Evolutionary conservation across 2,888 invertebrate genomes (phyloP), one percentile per base, ranked within the genome.

Genomic region (Agriopis marginaria): DNA sequence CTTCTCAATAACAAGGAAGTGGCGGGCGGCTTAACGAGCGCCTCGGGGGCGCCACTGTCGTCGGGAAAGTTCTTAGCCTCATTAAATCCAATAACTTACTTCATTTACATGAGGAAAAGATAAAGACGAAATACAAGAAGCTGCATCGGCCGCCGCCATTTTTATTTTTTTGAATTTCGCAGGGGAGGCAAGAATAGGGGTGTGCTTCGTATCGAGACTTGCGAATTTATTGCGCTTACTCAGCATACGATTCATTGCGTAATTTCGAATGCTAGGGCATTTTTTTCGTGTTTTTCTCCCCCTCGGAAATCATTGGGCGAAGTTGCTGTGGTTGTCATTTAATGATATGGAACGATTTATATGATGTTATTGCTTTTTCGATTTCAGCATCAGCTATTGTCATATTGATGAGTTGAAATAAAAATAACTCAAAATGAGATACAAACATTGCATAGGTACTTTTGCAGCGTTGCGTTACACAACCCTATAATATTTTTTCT

Each of bases 41-140:
- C 83, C 82, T 74, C 77, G 70, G 79, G 82, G 85, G 84, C 85
- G 89, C 85, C 89, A 83, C 75, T 81, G 79, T 73, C 77, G 86
- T 83, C 86, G 90, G 83, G 84, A 90, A 92, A 92, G 90, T 93
- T 92, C 87, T 90, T 90, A 90, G 87, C 88, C 87, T 90, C 90
- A 89, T 91, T 89, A 89, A 89, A 89, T 82, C 81, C 81, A 87
- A 90, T 89, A 86, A 89, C 84, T 87, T 77, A 80, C 80, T 77
- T 81, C 80, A 93, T 93, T 94, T 92, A 89, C 93, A 93, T 93
- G 92, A 91, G 91, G 87, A 93, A 93, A 91, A 93, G 91, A 94
- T 93, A 93, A 93, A 93, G 93, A 88, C 91, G 91, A 90, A 91
- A 93, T 90, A 88, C 91, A 92, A 91, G 92, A 91, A 87, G 81